Evolutionary conservation across 2,888 invertebrate genomes (phyloP), one percentile per base, ranked within the genome.

Genomic region (Nemoura dubitans): DNA sequence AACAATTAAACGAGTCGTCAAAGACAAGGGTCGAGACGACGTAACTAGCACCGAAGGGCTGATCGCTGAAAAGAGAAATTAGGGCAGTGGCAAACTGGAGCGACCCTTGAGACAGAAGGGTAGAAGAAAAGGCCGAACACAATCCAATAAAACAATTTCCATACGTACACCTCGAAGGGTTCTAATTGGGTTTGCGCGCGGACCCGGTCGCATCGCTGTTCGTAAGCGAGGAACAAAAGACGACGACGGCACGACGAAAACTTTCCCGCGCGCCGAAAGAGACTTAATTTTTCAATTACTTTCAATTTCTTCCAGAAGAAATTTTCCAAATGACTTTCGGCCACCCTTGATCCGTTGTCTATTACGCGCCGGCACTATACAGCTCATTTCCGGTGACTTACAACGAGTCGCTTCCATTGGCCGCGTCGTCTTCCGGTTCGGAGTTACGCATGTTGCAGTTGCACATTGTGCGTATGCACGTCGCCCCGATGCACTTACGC

Each of bases 311-410:
- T 59, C 59, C 16, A 59, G 59, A 59, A 59, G 59, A 59, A 59
- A 59, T 59, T 59, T 59, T 59, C 59, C 21, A 7, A 59, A 59
- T 59, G 3, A 59, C 59, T 21, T 59, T 59, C 59, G 59, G 10
- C 59, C 59, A 59, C 59, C 59, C 59, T 59, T 59, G 21, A 59
- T 59, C 59, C 59, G 59, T 14, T 59, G 59, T 59, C 59, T 59
- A 59, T 59, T 59, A 59, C 59, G 59, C 59, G 59, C n/a, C n/a
- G 14, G 59, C 59, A 59, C 59, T 59, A n/a, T n/a, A 59, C 21
- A 59, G 59, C 59, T 88, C 86, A 86, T 86, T 86, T 85, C 86
- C 87, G 85, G 83, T 87, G 87, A 87, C 87, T 87, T 87, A 0
- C 36, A 36, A 82, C 76, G 87, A 86, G 85, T 86, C 76, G 83